phyloP scores from a whole-genome alignment of 2,113 vertebrate genomes.

The Scolopax mira region DNA sequence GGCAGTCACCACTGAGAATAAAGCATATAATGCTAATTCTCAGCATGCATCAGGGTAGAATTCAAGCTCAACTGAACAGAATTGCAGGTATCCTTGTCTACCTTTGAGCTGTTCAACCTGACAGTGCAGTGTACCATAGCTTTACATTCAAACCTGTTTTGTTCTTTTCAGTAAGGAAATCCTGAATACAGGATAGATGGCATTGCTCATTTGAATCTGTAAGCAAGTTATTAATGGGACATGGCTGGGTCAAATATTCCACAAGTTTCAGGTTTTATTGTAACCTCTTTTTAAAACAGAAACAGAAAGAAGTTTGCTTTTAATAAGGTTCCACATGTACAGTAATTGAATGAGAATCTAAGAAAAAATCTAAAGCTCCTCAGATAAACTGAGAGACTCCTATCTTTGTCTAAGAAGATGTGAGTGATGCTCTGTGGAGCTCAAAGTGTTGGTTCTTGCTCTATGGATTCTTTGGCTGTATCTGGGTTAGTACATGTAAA shows the following conservation, averaged over 20 bases:
- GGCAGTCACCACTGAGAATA: background rate
- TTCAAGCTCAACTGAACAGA: slow-evolving; percentile 42
- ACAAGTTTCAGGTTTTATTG: background rate
- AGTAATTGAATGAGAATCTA: background rate
- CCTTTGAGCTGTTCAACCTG: slow-evolving; percentile 24
- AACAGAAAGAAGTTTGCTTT: background rate
- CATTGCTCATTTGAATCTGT: background rate
- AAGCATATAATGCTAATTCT: slow-evolving; percentile 29
- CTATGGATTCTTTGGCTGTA: background rate
- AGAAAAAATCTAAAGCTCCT: background rate
- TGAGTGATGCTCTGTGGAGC: background rate
- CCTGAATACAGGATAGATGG: background rate
- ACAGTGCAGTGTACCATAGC: slow-evolving; percentile 5
- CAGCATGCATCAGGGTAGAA: slow-evolving; percentile 16
- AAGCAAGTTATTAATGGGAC: background rate
- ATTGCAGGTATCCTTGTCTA: slow-evolving; percentile 40
- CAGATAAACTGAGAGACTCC: background rate
- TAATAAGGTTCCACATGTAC: background rate
- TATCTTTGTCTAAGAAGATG: background rate
- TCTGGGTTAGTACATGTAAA: background rate
- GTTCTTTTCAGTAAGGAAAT: slow-evolving; percentile 8
- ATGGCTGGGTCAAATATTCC: background rate
- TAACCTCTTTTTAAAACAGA: background rate
- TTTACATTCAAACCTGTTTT: slow-evolving; percentile 33
- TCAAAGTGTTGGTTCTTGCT: background rate